Conservation (phyloP, 2,888 invertebrate genomes). For the Polymixis flavicincta region DNA sequence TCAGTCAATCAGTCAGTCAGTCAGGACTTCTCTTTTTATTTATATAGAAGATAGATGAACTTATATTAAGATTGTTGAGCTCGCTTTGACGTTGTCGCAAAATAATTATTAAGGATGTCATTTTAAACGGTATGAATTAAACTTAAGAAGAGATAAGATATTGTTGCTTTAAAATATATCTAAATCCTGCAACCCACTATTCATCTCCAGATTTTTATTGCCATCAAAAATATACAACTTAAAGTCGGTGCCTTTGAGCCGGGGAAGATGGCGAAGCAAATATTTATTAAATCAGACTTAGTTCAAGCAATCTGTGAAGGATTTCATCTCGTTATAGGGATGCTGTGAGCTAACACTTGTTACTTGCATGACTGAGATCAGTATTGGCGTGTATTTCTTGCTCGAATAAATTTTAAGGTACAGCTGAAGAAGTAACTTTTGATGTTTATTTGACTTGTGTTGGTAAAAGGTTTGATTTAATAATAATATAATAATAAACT, state of each 20-base stretch:
- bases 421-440: neutral
- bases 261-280: conserved; percentile 44
- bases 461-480: neutral
- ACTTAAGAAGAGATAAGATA: too few relatives aligned
- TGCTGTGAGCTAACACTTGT: conserved; percentile 51
- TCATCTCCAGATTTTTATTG: conserved; percentile 22
- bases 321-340: conserved; percentile 54
- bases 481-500: too few relatives aligned
- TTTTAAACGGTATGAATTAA: too few relatives aligned
- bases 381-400: conserved; percentile 24
- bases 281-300: conserved; percentile 59
- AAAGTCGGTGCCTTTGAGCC: conserved; percentile 31
- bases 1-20: too few relatives aligned
- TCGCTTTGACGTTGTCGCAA: too few relatives aligned
- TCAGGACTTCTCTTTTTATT: too few relatives aligned
- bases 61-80: too few relatives aligned
- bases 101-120: too few relatives aligned
- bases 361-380: conserved; percentile 50
- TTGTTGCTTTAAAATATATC: neutral
- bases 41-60: too few relatives aligned
- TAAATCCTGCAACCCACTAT: neutral
- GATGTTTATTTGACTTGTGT: neutral
- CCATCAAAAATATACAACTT: conserved; percentile 29
- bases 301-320: conserved; percentile 47
- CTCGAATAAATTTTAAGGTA: conserved; percentile 30